Evolutionary conservation across 2,888 invertebrate genomes (phyloP).

Genomic region (Dolichopus griseipennis): DNA sequence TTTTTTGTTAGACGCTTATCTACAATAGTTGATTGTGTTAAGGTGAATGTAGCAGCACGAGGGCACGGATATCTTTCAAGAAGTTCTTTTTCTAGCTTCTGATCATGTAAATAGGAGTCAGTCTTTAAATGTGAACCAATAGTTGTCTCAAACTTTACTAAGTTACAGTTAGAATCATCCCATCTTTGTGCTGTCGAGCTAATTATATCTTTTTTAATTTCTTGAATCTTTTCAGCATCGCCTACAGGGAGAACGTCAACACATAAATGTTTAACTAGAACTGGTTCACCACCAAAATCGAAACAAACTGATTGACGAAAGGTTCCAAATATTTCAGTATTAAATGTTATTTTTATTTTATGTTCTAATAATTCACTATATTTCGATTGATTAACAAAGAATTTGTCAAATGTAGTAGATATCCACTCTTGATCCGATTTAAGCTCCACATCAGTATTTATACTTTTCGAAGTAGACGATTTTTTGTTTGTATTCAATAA

Average conservation of each 20-base stretch:
- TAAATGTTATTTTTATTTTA: slow-evolving; percentile 51
- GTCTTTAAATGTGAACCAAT: slow-evolving; percentile 47
- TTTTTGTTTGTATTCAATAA: slow-evolving; percentile 15
- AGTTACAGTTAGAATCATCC: slow-evolving; percentile 48
- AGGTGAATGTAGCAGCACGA: slow-evolving; percentile 53
- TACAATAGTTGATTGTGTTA: slow-evolving; percentile 58
- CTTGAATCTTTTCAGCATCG: slow-evolving; percentile 55
- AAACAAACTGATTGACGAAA: slow-evolving; percentile 70
- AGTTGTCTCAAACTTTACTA: slow-evolving; percentile 49
- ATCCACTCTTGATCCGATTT: slow-evolving; percentile 51
- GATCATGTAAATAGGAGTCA: slow-evolving; percentile 41
- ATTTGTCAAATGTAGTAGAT: slow-evolving; percentile 23
- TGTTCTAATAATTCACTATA: slow-evolving; percentile 35
- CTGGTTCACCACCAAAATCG: slow-evolving; percentile 59
- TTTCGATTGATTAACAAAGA: slow-evolving; percentile 24
- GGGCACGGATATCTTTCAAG: slow-evolving; percentile 58
- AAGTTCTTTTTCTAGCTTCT: slow-evolving; percentile 49
- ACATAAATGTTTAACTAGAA: slow-evolving; percentile 58
- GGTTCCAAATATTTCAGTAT: slow-evolving; percentile 64
- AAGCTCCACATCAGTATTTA: slow-evolving; percentile 36
- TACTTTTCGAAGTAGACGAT: slow-evolving; percentile 18
- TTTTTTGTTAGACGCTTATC: slow-evolving; percentile 54
- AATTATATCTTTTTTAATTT: slow-evolving; percentile 54
- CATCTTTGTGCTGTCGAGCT: slow-evolving; percentile 55
- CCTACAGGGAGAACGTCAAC: slow-evolving; percentile 66